Conservation (phyloP, 2,797 vertebrate species). For the Pempheris klunzingeri region DNA sequence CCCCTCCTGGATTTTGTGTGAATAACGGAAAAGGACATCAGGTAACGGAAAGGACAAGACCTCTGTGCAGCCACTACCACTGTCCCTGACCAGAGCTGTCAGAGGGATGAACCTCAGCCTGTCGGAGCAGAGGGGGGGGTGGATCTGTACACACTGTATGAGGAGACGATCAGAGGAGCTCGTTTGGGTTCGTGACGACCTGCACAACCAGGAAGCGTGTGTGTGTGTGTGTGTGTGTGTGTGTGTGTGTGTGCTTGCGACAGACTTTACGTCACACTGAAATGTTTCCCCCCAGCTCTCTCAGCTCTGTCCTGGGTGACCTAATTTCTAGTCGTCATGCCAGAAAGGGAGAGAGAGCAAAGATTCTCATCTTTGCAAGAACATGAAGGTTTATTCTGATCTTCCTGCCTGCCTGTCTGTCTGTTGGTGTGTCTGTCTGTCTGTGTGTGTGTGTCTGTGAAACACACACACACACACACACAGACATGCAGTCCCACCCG, state of each 20-base stretch:
- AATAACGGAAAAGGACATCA: not conserved
- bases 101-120: not conserved
- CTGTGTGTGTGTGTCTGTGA: slow-evolving; percentile 1
- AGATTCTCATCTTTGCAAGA: slow-evolving; percentile 33
- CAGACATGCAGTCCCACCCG: slow-evolving; percentile 54
- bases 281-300: slow-evolving; percentile 62
- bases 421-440: not conserved
- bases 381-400: slow-evolving; percentile 13
- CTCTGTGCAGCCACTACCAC: slow-evolving; percentile 19
- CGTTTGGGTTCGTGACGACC: slow-evolving; percentile 8
- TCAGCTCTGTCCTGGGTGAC: slow-evolving; percentile 73
- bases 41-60: slow-evolving; percentile 1
- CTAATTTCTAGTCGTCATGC: slow-evolving; percentile 72
- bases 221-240: slow-evolving; percentile 36
- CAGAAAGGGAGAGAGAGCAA: slow-evolving; percentile 37
- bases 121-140: not conserved
- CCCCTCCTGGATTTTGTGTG: not conserved
- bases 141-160: not conserved
- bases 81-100: not conserved
- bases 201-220: slow-evolving; percentile 58
- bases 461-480: slow-evolving; percentile 30
- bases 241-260: slow-evolving; percentile 39
- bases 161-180: slow-evolving; percentile 16
- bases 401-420: not conserved
- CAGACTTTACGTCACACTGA: slow-evolving; percentile 60